A percentile compares a stretch with the other conserved stretches of the same genome.
Conservation (phyloP, 2,113 vertebrate genomes). For the Sterrhoptilus dennistouni region DNA sequence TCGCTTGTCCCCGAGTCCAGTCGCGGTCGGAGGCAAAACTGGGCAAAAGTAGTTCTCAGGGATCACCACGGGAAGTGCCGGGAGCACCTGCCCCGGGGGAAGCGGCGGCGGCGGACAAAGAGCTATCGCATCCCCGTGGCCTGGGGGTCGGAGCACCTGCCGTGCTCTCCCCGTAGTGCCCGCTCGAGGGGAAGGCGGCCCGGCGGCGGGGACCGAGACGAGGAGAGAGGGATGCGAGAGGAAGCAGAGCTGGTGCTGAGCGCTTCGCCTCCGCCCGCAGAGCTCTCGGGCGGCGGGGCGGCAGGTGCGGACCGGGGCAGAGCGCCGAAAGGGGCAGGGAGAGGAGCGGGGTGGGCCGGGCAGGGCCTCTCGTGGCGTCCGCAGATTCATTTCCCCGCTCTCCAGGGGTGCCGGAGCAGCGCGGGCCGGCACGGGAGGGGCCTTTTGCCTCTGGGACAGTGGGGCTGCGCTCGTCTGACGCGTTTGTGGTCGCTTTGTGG, state of each 20-base stretch:
- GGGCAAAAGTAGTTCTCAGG: neutral
- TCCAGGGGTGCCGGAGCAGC: neutral
- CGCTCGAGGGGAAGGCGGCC: neutral
- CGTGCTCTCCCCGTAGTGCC: neutral
- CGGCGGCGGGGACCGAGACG: neutral
- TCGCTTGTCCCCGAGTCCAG: neutral
- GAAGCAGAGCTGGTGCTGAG: neutral
- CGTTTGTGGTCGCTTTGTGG: neutral
- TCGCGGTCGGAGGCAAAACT: neutral
- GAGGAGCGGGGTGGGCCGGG: neutral
- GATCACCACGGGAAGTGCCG: neutral
- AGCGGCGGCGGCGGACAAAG: neutral
- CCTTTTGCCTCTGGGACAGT: accelerated
- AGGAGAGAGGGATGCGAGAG: neutral
- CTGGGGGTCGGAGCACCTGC: neutral
- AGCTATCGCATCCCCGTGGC: neutral
- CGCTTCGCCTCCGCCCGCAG: accelerated
- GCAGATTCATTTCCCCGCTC: accelerated
- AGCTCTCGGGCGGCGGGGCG: neutral
- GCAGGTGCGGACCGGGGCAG: neutral
- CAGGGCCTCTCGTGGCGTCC: neutral
- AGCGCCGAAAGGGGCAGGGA: neutral
- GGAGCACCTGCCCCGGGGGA: neutral
- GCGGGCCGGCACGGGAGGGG: too few relatives aligned
- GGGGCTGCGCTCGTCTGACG: neutral